Evolutionary conservation across 37 sponge, comb jelly and placozoan genomes (phyloP), one percentile per base, ranked within the genome.

Genomic region (Ianthella basta): DNA sequence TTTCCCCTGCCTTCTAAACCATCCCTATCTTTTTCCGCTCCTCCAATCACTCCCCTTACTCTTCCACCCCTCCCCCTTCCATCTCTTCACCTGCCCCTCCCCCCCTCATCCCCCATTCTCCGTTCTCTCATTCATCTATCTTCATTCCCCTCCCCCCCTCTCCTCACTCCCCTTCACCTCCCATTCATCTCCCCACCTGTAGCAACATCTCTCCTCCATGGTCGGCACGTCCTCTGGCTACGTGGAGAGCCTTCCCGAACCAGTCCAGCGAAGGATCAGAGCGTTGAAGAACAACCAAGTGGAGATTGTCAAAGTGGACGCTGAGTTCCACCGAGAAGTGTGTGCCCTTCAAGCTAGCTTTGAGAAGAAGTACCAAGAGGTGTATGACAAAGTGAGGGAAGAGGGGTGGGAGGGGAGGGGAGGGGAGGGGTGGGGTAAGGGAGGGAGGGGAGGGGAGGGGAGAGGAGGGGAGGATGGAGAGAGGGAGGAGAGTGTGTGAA

Each of bases 201-300:
- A 86, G 74, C 29, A 56, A 13, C 82, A 87, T n/a, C 41, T 87
- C 54, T 68, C 68, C 39, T 50, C 69, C 13, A 38, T 87, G 61
- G 74, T 87, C 25, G 88, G 88, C 8, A 55, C 40, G 25, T 82
- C 83, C 66, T 87, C 88, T 15, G 88, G 88, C 30, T 87, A 87
- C 75, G 33, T 87, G 10, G 88, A 87, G 69, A 88, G 90, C 29
- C 53, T 94, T 0, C 94, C 97, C 10, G 80, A 87, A 0, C 55
- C 80, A 1, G 83, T 91, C 3, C 69, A 85, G 56, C 37, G 86
- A 32, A 78, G 92, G 30, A 70, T 97, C 24, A 60, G 72, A 0
- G 92, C 95, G 32, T 81, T 97, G 66, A 91, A 92, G 81, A 97
- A 90, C 25, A 55, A 91, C 30, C 99, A 98, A 80, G 75, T 92